Percentiles rank a stretch among this genome's conserved stretches.
phyloP scores from a whole-genome alignment of 2,113 vertebrate genomes.

The Oncorhynchus kisutch region DNA sequence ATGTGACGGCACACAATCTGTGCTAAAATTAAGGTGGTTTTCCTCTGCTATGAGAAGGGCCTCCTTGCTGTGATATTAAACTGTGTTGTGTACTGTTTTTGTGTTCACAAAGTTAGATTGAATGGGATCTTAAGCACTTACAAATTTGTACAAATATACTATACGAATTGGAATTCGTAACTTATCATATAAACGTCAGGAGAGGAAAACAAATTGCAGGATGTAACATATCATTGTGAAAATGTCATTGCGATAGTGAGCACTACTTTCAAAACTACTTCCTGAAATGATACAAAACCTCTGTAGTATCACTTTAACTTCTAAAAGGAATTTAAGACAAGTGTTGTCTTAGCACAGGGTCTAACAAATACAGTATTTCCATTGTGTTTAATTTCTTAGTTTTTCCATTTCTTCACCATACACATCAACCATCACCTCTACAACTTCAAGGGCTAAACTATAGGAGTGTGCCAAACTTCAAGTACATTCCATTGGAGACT shows the following conservation, averaged over 20 bases:
- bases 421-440: not conserved
- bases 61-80: slow-evolving; percentile 22
- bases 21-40: no score
- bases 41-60: slow-evolving; percentile 1
- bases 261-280: no score
- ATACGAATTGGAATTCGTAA: no score
- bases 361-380: not conserved
- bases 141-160: no score
- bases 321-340: not conserved
- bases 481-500: slow-evolving; percentile 73
- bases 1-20: not conserved
- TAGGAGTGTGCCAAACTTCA: slow-evolving; percentile 56
- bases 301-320: not conserved
- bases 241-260: no score
- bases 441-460: slow-evolving; percentile 68
- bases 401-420: not conserved
- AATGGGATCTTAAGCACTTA: no score
- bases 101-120: not conserved
- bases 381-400: not conserved
- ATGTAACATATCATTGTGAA: no score
- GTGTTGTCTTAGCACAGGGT: not conserved
- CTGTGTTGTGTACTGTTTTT: not conserved
- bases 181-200: no score
- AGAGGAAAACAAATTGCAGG: no score
- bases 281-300: no score